These are phyloP conservation scores for Micropoecilia bifurca DNA, from an alignment of 2,797 vertebrate species.

Conservation along the genomic window DNA sequence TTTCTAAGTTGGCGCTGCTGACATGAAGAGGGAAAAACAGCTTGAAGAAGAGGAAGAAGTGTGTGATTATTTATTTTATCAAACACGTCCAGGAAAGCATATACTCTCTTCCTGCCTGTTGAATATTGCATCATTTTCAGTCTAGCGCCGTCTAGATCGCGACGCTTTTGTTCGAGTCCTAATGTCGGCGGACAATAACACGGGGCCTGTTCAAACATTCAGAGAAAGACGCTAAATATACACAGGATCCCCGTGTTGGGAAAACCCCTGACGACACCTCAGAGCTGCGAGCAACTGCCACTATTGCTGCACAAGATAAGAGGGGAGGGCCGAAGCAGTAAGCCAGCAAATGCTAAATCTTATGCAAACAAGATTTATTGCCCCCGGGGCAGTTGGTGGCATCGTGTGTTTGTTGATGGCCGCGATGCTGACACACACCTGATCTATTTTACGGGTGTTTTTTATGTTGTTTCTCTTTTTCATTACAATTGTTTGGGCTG, in stretches of 20 bases:
- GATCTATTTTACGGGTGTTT: background rate
- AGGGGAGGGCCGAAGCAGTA: conserved; percentile 49
- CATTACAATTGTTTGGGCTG: background rate
- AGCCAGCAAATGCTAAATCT: conserved; percentile 34
- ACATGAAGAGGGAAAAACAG: conserved; percentile 20
- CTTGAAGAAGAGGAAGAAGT: conserved; percentile 1
- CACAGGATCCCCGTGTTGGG: conserved; percentile 67
- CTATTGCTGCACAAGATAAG: conserved; percentile 62
- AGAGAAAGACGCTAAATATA: conserved; percentile 51
- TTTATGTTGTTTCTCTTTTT: background rate
- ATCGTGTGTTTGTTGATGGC: conserved; percentile 15
- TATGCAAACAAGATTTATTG: conserved; percentile 32
- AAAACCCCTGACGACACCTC: conserved; percentile 63
- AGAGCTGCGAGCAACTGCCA: conserved; percentile 61
- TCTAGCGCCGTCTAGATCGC: no score
- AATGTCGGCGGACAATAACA: background rate
- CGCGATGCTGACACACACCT: background rate
- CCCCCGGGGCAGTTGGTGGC: conserved; percentile 15
- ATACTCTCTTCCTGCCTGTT: no score
- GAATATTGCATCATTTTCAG: background rate
- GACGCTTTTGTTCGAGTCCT: background rate
- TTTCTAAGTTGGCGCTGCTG: conserved; percentile 45
- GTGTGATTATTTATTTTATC: background rate
- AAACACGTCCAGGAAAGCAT: background rate
- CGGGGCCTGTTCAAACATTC: conserved; percentile 31